These are phyloP conservation scores for Hypomecis atomaria DNA, from an alignment of 2,888 invertebrate genomes.

Conservation along the genomic window DNA sequence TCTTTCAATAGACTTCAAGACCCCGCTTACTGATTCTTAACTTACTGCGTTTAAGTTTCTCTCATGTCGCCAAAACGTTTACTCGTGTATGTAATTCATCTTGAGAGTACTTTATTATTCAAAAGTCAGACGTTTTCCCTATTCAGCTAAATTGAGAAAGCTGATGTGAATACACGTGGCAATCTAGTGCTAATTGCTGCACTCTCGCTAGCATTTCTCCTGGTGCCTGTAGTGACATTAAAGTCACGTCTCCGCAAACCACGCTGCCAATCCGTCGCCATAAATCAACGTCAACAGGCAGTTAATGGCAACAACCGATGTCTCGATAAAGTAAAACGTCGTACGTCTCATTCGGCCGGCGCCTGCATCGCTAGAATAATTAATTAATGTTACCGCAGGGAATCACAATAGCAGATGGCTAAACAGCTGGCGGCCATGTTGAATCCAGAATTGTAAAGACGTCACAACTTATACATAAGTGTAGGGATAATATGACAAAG, in stretches of 20 bases:
- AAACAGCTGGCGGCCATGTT: slow-evolving; percentile 69
- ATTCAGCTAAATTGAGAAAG: slow-evolving; percentile 37
- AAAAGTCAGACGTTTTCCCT: slow-evolving; percentile 30
- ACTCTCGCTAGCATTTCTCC: slow-evolving; percentile 49
- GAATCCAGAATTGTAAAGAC: slow-evolving; percentile 55
- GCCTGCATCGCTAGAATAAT: slow-evolving; percentile 63
- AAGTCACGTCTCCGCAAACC: slow-evolving; percentile 51
- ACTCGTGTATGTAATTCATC: slow-evolving; percentile 6
- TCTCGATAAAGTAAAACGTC: slow-evolving; percentile 49
- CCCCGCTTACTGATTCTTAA: too few relatives aligned
- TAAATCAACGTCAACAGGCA: slow-evolving; percentile 50
- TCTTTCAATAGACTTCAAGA: slow-evolving; percentile 23
- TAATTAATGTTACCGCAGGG: slow-evolving; percentile 67
- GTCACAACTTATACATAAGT: slow-evolving; percentile 56
- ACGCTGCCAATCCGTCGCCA: slow-evolving; percentile 47
- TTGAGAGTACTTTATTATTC: slow-evolving; percentile 2
- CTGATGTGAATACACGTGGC: slow-evolving; percentile 32
- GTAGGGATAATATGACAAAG: slow-evolving; percentile 45
- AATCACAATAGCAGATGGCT: slow-evolving; percentile 74
- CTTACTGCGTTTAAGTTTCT: slow-evolving; percentile 31
- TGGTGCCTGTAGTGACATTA: slow-evolving; percentile 41
- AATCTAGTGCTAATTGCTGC: slow-evolving; percentile 49
- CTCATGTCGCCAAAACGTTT: slow-evolving; percentile 15
- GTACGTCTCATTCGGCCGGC: slow-evolving; percentile 51
- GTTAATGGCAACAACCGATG: slow-evolving; percentile 46